Base-by-base conservation (phyloP, 2,113 vertebrate species). In the Neolamprologus sp. region DNA sequence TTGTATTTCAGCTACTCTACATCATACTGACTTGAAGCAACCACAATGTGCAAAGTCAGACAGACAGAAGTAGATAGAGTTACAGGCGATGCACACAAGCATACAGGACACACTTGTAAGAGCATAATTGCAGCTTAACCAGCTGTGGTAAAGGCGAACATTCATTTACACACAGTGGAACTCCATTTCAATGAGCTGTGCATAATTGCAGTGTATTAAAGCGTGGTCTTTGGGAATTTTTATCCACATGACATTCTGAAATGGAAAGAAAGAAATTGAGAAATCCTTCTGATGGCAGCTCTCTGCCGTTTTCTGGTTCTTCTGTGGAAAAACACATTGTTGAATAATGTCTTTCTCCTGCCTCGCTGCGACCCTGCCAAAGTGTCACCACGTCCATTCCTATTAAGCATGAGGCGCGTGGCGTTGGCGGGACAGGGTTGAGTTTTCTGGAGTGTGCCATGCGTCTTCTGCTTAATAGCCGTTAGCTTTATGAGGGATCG, bases 1-100 rank as follows among this genome's bases (percentile, higher is more conserved):
- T 94, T 93, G 92, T 92, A 91, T 90, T 92, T 93, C 93, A 92
- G 87, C 87, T 89, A 21, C 85, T 90, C 88, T 83, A 90, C 89
- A 91, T 90, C 88, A 84, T 83, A 92, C 33, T 90, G 88, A 79
- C 81, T 90, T 92, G 80, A 30, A 63, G 8, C 28, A 30, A 30
- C 28, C 28, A 26, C 94, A 94, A 78, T 84, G 84, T 93, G 92
- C 87, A 87, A 91, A 91, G 94, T 93, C 93, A 91, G 93, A 87
- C 87, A 85, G 89, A 93, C 89, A 83, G 88, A 88, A 82, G 80
- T 33, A 84, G 90, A 92, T 91, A 81, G 63, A 93, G 92, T 94
- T 95, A 91, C 94, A 91, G 89, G 87, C 93, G 81, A 89, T 83
- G 81, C 88, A 87, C 93, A 91, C 89, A 83, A 79, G 54, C 86